These are phyloP conservation scores for Steatocranus sp. DNA, from an alignment of 2,797 vertebrate genomes.

Conservation along the genomic window DNA sequence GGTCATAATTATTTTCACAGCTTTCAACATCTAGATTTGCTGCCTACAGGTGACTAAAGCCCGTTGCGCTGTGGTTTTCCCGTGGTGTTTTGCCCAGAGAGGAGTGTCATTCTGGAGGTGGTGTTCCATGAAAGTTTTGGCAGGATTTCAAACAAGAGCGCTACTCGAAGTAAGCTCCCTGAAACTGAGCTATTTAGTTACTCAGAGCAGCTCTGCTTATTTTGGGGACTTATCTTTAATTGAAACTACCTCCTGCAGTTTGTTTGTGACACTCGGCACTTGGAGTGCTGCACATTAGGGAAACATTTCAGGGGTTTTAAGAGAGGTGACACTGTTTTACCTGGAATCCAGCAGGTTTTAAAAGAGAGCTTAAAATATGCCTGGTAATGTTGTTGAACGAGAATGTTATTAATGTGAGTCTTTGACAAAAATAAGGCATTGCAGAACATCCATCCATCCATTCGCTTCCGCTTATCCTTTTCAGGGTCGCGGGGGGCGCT, in stretches of 20 bases:
- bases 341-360: neutral
- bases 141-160: neutral
- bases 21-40: neutral
- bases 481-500: too few relatives aligned
- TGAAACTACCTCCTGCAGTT: conserved; percentile 31
- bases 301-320: neutral
- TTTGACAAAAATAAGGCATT: neutral
- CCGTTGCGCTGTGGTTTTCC: neutral
- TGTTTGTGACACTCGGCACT: neutral
- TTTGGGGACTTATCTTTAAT: conserved; percentile 14
- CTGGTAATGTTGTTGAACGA: neutral
- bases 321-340: neutral
- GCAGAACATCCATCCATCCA: too few relatives aligned
- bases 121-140: neutral
- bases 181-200: neutral
- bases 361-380: neutral
- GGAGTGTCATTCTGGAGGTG: neutral
- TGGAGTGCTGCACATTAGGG: neutral
- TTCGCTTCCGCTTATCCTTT: too few relatives aligned
- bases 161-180: neutral
- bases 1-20: conserved; percentile 1
- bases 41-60: neutral
- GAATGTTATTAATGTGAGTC: neutral
- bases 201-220: neutral
- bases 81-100: neutral